Conservation (phyloP, 2,888 invertebrate species). For the Nephrotoma appendiculata region DNA sequence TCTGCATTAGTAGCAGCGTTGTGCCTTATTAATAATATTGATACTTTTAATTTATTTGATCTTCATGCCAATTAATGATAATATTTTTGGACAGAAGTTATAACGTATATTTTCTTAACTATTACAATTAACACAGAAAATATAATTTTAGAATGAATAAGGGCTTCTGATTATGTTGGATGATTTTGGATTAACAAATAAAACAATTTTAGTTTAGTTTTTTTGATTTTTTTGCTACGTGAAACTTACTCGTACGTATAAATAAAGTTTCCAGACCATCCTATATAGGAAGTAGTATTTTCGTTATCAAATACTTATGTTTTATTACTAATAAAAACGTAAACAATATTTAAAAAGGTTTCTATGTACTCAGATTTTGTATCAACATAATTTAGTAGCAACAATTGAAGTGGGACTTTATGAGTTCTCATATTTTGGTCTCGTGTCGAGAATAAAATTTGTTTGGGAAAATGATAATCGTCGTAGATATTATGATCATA, state of each 20-base stretch:
- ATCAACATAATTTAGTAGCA: not conserved
- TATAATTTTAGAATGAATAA: not conserved
- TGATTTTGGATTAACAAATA: too few relatives aligned
- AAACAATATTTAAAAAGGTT: not conserved
- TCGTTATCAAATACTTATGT: not conserved
- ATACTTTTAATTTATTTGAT: not conserved
- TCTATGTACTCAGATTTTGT: not conserved
- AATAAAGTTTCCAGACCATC: not conserved
- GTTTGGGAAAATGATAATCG: not conserved
- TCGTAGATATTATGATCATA: not conserved
- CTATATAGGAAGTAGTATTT: not conserved
- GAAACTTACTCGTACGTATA: too few relatives aligned
- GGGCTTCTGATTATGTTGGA: not conserved
- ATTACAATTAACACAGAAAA: not conserved
- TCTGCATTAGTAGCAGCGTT: not conserved
- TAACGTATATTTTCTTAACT: not conserved
- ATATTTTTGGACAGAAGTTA: not conserved
- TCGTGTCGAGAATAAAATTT: not conserved
- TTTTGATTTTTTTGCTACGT: too few relatives aligned
- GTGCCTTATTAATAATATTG: not conserved
- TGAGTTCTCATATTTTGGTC: not conserved
- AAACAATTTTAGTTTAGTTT: too few relatives aligned
- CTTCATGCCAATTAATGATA: not conserved
- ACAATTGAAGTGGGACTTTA: not conserved
- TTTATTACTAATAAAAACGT: not conserved